A percentile compares a stretch with the other conserved stretches of the same genome.
phyloP scores from a whole-genome alignment of 2,113 vertebrate genomes.

The Telmatochromis sp. region DNA sequence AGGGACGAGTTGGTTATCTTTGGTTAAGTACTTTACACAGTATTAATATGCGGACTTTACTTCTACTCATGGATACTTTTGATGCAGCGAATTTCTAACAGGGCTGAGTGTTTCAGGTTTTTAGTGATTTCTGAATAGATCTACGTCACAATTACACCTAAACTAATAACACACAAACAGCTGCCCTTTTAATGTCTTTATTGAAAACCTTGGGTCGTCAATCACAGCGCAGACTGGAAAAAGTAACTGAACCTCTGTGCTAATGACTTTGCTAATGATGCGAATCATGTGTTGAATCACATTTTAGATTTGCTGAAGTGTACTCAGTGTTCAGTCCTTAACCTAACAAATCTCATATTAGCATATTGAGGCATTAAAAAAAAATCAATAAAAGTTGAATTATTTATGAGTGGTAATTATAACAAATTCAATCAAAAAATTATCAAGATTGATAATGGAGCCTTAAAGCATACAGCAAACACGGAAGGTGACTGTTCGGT shows the following conservation, averaged over 20 bases:
- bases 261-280: background rate
- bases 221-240: background rate
- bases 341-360: background rate
- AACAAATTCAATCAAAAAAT: background rate
- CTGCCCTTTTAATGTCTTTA: background rate
- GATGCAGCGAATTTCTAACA: background rate
- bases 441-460: background rate
- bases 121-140: background rate
- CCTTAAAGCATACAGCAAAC: background rate
- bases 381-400: background rate
- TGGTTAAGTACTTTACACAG: background rate
- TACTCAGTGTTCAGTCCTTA: background rate
- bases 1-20: background rate
- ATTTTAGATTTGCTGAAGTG: background rate
- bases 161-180: background rate
- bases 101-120: background rate
- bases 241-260: background rate
- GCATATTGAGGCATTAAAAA: background rate
- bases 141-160: background rate
- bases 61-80: background rate
- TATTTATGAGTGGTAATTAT: background rate
- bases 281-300: background rate
- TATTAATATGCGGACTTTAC: background rate
- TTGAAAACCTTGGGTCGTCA: background rate
- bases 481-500: background rate